Percentiles rank a stretch among this genome's conserved stretches.
Conservation (phyloP, 2,797 vertebrate species). For the Muraenolepis orangiensis region DNA sequence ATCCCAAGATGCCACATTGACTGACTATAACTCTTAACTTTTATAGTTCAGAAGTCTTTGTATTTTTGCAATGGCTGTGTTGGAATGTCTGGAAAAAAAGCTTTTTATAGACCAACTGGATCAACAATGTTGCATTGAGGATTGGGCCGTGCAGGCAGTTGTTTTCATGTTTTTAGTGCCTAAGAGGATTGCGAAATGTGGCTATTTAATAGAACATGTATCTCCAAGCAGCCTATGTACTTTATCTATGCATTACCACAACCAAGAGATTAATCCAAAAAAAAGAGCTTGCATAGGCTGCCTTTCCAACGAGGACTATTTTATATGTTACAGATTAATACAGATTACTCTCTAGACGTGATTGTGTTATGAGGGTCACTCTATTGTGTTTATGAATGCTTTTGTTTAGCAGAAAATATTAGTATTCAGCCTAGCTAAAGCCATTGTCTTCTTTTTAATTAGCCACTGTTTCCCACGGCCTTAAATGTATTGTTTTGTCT, state of each 20-base stretch:
- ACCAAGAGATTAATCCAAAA: constrained; percentile 55
- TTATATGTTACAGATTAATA: constrained; percentile 40
- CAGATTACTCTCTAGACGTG: constrained; percentile 33
- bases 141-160: constrained; percentile 38
- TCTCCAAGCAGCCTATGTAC: constrained; percentile 41
- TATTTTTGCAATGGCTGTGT: constrained; percentile 43
- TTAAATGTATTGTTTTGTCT: constrained; percentile 28
- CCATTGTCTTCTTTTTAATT: constrained; percentile 62
- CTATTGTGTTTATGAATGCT: constrained; percentile 47
- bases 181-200: constrained; percentile 63
- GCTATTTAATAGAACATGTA: constrained; percentile 54
- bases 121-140: constrained; percentile 49
- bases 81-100: constrained; percentile 69
- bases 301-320: constrained; percentile 59
- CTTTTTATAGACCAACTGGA: constrained; percentile 68
- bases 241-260: constrained; percentile 53
- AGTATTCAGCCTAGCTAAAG: constrained; percentile 41
- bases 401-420: constrained; percentile 49
- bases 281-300: constrained; percentile 48
- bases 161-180: constrained; percentile 59
- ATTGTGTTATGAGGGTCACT: constrained; percentile 34
- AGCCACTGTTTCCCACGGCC: constrained; percentile 59
- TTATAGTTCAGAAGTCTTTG: neutral
- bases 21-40: neutral
- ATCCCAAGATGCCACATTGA: neutral